phyloP scores from a whole-genome alignment of 2,888 invertebrate genomes.

The Nemapogon koenigi region DNA sequence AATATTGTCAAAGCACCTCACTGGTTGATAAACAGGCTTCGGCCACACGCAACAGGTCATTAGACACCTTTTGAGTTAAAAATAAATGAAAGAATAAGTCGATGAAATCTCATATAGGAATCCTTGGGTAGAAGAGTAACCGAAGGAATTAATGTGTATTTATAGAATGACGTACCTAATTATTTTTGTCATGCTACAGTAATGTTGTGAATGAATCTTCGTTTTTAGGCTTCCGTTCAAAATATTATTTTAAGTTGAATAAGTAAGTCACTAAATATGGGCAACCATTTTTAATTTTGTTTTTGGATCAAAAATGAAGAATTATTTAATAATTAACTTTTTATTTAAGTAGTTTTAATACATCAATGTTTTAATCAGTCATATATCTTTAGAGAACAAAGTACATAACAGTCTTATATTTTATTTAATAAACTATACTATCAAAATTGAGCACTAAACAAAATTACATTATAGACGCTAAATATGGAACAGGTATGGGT shows the following conservation, averaged over 20 bases:
- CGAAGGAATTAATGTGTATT: too few species aligned
- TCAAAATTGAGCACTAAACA: background rate
- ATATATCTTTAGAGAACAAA: background rate
- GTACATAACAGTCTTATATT: background rate
- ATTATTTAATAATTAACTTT: background rate
- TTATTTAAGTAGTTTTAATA: background rate
- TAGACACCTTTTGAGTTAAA: constrained; percentile 59
- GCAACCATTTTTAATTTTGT: too few species aligned
- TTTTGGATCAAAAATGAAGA: too few species aligned
- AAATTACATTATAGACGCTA: background rate
- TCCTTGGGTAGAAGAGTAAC: too few species aligned
- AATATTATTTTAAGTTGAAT: too few species aligned
- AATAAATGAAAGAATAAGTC: constrained; percentile 62
- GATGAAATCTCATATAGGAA: constrained; percentile 47
- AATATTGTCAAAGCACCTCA: constrained; percentile 57
- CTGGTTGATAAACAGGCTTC: constrained; percentile 56
- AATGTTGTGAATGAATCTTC: too few species aligned
- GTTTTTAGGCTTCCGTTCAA: too few species aligned
- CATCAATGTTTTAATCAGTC: background rate
- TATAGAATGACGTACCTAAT: too few species aligned
- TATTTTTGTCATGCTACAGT: too few species aligned
- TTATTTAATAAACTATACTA: background rate
- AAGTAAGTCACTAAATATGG: too few species aligned
- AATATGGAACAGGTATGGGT: background rate
- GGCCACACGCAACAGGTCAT: constrained; percentile 62